Evolutionary conservation across 1,140 invertebrate genomes (phyloP).

Genomic region (Centruroides sculpturatus): DNA sequence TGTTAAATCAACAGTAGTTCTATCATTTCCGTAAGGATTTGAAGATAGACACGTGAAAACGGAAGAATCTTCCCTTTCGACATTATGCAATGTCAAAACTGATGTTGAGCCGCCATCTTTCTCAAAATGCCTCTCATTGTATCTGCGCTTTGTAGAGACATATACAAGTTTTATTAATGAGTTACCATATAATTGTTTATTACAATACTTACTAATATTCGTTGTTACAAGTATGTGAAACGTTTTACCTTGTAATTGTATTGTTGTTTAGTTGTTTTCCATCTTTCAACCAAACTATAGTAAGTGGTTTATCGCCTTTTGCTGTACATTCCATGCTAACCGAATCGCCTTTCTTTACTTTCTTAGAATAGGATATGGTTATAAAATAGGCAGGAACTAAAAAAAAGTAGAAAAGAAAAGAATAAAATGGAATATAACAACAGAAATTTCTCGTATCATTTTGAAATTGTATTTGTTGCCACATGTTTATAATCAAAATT

Average conservation of each 20-base stretch:
- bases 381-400: conserved; percentile 14
- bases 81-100: conserved; percentile 33
- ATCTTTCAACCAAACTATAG: conserved; percentile 17
- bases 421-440: neutral
- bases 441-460: neutral
- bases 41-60: conserved; percentile 71
- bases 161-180: neutral
- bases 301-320: conserved; percentile 17
- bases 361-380: conserved; percentile 9
- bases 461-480: too few species aligned
- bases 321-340: conserved; percentile 13
- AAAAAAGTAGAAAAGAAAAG: neutral
- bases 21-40: conserved; percentile 76
- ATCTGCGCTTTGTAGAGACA: conserved; percentile 16
- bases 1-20: conserved; percentile 74
- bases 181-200: too few species aligned
- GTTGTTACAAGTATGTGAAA: neutral
- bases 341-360: conserved; percentile 11
- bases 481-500: too few species aligned
- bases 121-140: conserved; percentile 14
- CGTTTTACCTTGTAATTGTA: conserved; percentile 9
- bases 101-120: conserved; percentile 6
- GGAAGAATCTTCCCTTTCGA: conserved; percentile 71
- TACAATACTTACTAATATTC: too few species aligned
- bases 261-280: conserved; percentile 2